Evolutionary conservation across 1,140 invertebrate species (phyloP), one percentile per base, ranked within the genome.

Genomic region (Drosophila kohkoa): DNA sequence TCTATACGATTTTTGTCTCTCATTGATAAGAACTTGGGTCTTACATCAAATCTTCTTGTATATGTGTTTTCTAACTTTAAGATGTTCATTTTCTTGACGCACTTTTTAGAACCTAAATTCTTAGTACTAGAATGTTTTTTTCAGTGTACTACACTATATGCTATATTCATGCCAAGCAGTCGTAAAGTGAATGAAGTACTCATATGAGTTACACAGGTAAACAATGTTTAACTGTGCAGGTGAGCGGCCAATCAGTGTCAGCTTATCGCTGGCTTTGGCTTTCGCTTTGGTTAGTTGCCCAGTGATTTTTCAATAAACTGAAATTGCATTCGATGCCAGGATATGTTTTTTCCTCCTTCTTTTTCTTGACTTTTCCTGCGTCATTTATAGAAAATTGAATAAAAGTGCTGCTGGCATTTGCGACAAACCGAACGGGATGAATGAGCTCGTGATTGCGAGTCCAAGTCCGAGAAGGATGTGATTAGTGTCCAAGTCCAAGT

Each of bases 381-480:
- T 72, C 85, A 73, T 85, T 88, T 88, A 81, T 89, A 73, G 83
- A 88, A 88, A 88, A 89, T 89, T 88, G 81, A 88, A 88, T 88
- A 83, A 88, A 88, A 89, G 74, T 89, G 72, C 87, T 81, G 85
- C 63, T 85, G 81, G 81, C 85, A 88, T 88, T 55, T 83, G 86
- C 83, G 83, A 88, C 83, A 88, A 88, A 89, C 85, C 68, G 68
- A 30, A 52, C 66, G 80, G 20, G 20, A 78, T 88, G 83, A 88
- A 88, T 88, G 77, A 89, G 83, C 81, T 78, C 74, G 71, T 88
- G 85, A 88, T 88, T 88, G 77, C 75, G 5, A 15, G 48, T 58
- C 20, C 25, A 38, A 38, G 28, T 43, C 52, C 16, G 38, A 64
- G 55, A 46, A 88, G 85, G 83, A 88, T 81, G 85, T 88, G 83